Evolutionary conservation across 2,888 invertebrate species (phyloP), one percentile per base, ranked within the genome.

Genomic region (Synergus laeviventris): DNA sequence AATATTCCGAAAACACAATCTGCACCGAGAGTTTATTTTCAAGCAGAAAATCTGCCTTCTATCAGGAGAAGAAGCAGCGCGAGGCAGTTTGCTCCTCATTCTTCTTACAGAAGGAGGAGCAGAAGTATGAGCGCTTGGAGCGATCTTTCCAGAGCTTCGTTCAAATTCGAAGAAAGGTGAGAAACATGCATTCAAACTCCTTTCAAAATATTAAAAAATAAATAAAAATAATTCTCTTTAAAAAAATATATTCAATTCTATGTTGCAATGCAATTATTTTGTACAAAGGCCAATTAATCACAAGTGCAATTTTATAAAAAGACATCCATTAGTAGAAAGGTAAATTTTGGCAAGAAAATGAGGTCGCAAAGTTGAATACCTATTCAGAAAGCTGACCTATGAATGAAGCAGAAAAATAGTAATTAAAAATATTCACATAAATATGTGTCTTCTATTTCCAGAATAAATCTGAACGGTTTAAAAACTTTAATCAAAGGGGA

Each of bases 41-140:
- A 91, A 78, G 84, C 90, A 2, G 89, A 91, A 74, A 90, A 89
- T 76, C 84, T 89, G 76, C 87, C 89, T 16, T 86, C 87, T 16
- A 89, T 89, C 2, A 86, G 90, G 78, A 85, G 90, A 60, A 83
- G 90, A 8, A 91, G 90, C 79, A 91, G 90, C 79, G 85, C 84
- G 45, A 83, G 84, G 74, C 75, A 86, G 61, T 80, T 87, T 21
- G 81, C 85, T 14, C 84, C 86, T 2, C 88, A 87, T 79, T 75
- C 85, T 0, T 85, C 87, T 4, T 86, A 83, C 77, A 78, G 87
- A n/a, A 83, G 88, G 42, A 84, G 88, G 45, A 90, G 89, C 91
- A 88, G 92, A 54, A 96, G 96, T 82, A 95, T 96, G 95, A 96
- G 96, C 87, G 96, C 96, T 56, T 96, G 96, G 96, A 96, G 96